These are phyloP conservation scores for Patella pellucida DNA, from an alignment of 2,888 invertebrate species.

Conservation along the genomic window DNA sequence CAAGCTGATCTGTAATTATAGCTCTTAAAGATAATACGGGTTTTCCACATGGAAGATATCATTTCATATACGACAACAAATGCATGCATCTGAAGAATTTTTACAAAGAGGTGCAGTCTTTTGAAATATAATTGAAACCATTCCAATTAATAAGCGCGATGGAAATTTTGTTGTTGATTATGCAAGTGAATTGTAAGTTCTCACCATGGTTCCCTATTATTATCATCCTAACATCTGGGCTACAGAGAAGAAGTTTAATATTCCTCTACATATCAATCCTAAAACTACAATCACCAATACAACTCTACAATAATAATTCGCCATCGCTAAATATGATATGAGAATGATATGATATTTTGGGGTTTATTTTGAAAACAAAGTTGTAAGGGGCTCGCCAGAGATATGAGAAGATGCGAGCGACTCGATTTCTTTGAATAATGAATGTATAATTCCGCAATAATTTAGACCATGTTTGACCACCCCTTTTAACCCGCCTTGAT, in stretches of 20 bases:
- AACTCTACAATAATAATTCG: slow-evolving; percentile 2
- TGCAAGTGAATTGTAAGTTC: too few relatives aligned
- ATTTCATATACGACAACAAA: too few relatives aligned
- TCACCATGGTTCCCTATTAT: too few relatives aligned
- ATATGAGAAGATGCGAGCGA: neutral
- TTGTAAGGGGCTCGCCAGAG: neutral
- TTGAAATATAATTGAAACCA: too few relatives aligned
- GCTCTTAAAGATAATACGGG: too few relatives aligned
- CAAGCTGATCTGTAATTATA: too few relatives aligned
- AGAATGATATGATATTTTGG: neutral
- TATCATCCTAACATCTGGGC: too few relatives aligned
- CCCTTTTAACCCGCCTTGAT: slow-evolving; percentile 9
- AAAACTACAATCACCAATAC: neutral
- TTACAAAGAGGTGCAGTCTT: too few relatives aligned
- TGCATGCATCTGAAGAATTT: too few relatives aligned
- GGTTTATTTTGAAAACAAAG: slow-evolving; percentile 9
- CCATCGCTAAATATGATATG: neutral
- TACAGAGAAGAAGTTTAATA: neutral
- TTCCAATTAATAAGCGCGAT: too few relatives aligned
- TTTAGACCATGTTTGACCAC: slow-evolving; percentile 11
- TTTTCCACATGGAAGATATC: too few relatives aligned
- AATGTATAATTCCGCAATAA: neutral
- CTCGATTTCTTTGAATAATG: neutral
- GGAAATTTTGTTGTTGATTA: too few relatives aligned
- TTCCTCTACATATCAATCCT: neutral